Percentiles rank a stretch among this genome's conserved stretches.
Evolutionary conservation across 1,140 invertebrate genomes (phyloP).

Genomic region (Meloidogyne chitwoodi): DNA sequence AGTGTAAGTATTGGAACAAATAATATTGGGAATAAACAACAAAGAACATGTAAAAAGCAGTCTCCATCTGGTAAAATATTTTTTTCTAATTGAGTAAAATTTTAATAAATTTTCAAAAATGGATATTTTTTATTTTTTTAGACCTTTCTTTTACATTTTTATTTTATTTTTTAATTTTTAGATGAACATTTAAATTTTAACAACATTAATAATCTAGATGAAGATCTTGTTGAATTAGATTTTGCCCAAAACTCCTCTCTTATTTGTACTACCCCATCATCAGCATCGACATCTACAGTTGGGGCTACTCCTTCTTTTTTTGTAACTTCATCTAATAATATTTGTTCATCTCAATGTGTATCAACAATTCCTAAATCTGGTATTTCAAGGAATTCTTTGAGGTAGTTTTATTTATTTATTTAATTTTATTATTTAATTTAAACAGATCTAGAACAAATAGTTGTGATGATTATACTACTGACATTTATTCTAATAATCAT

Average conservation of each 20-base stretch:
- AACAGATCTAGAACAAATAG: conserved; percentile 12
- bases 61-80: not conserved
- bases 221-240: conserved; percentile 27
- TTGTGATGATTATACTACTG: conserved; percentile 5
- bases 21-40: not conserved
- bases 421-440: not conserved
- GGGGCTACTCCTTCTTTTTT: not conserved
- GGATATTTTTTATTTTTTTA: no score
- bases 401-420: not conserved
- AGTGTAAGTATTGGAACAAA: conserved; percentile 11
- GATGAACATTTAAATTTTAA: not conserved
- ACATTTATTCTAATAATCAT: not conserved
- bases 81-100: no score
- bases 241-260: conserved; percentile 4
- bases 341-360: conserved; percentile 14
- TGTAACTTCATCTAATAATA: not conserved
- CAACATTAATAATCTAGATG: conserved; percentile 2
- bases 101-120: no score
- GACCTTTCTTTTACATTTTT: not conserved
- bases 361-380: not conserved
- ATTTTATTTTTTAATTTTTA: not conserved
- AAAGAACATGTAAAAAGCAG: not conserved
- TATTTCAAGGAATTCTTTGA: not conserved
- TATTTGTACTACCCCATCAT: not conserved
- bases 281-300: not conserved